These are phyloP conservation scores for Lepidurus couesii DNA, from an alignment of 1,140 invertebrate genomes.

Conservation along the genomic window DNA sequence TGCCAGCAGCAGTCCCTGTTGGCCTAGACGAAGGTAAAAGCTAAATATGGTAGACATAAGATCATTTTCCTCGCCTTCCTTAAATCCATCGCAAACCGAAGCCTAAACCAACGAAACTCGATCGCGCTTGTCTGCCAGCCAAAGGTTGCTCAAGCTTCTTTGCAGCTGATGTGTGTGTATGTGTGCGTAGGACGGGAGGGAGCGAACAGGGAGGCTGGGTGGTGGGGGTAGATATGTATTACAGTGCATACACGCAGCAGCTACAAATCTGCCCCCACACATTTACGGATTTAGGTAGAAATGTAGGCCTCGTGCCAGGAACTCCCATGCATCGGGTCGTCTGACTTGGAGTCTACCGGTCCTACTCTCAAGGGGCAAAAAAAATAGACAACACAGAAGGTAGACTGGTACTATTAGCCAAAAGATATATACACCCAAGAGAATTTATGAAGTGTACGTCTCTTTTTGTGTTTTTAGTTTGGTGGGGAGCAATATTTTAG, in stretches of 20 bases:
- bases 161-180: not conserved
- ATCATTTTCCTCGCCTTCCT: not conserved
- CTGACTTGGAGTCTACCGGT: no score
- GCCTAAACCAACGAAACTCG: conserved; percentile 14
- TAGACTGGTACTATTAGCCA: no score
- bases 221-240: not conserved
- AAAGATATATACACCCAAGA: no score
- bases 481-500: no score
- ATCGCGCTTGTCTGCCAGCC: conserved; percentile 10
- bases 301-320: not conserved
- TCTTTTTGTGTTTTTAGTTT: no score
- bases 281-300: not conserved
- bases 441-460: no score
- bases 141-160: not conserved
- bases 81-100: not conserved
- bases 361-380: no score
- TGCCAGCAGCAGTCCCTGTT: not conserved
- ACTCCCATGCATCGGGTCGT: not conserved
- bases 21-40: not conserved
- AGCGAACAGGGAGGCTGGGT: not conserved
- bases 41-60: not conserved
- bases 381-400: no score
- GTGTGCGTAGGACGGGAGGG: not conserved
- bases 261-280: not conserved
- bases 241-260: not conserved